Evolutionary conservation across 2,888 invertebrate species (phyloP).

Genomic region (Enchytraeus crypticus): DNA sequence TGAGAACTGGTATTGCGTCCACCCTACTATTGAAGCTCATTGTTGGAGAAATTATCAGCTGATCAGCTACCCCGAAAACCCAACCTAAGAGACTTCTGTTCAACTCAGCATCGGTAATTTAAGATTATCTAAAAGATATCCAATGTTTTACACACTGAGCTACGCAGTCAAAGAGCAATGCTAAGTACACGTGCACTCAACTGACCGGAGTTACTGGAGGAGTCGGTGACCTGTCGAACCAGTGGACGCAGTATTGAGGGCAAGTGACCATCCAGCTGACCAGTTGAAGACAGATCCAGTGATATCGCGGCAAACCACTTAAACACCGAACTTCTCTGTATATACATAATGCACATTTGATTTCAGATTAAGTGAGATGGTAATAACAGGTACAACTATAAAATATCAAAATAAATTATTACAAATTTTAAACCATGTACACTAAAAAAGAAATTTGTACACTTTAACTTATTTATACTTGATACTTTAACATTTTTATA

Average conservation of each 20-base stretch:
- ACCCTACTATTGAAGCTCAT: too few species aligned
- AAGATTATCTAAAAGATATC: background rate
- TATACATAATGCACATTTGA: constrained; percentile 21
- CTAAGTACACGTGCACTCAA: background rate
- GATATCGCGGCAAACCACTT: constrained; percentile 72
- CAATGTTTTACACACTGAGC: background rate
- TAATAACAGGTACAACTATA: too few species aligned
- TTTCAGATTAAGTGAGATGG: too few species aligned
- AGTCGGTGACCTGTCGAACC: constrained; percentile 68
- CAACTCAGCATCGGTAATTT: background rate
- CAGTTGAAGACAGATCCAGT: constrained; percentile 53
- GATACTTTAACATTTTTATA: too few species aligned
- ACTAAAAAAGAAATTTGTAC: too few species aligned
- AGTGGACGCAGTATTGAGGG: constrained; percentile 65
- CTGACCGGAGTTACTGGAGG: constrained; percentile 39
- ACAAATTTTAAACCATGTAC: too few species aligned
- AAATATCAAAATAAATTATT: too few species aligned
- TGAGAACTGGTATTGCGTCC: too few species aligned
- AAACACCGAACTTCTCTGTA: constrained; percentile 68
- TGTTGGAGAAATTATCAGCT: too few species aligned
- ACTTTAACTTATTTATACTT: too few species aligned
- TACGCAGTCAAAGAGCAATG: background rate
- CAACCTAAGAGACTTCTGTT: too few species aligned
- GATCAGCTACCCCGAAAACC: too few species aligned
- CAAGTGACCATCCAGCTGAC: constrained; percentile 56